Conservation (phyloP, 2,797 vertebrate species). For the Epinephelus awoara region DNA sequence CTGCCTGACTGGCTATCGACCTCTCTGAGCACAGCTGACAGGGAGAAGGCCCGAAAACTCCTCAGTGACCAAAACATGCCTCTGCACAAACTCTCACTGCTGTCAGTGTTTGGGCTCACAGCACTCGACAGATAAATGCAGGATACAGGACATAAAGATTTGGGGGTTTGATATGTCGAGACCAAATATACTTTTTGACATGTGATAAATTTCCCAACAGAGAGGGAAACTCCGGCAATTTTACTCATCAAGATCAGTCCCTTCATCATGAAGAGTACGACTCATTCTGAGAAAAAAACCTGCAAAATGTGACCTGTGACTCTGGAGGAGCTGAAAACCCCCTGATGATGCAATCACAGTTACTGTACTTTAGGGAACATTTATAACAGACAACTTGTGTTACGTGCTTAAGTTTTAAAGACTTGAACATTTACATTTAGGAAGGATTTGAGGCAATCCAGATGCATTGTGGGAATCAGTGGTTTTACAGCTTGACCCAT, state of each 20-base stretch:
- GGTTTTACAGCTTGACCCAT: not conserved
- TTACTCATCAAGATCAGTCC: not conserved
- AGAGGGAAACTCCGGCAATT: not conserved
- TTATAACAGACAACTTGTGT: not conserved
- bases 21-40: slow-evolving; percentile 13
- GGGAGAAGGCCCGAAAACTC: slow-evolving; percentile 24
- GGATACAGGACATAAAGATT: not conserved
- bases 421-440: no score
- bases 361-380: not conserved
- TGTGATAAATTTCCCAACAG: no score
- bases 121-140: not conserved
- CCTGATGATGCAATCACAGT: no score
- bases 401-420: no score
- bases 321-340: not conserved
- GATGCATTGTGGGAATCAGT: not conserved
- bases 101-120: not conserved
- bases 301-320: not conserved
- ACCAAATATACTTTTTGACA: not conserved
- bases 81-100: not conserved
- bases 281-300: not conserved
- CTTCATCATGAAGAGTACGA: not conserved
- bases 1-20: slow-evolving; percentile 22
- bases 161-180: not conserved
- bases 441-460: not conserved
- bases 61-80: slow-evolving; percentile 7